These are phyloP conservation scores for Turritopsis dohrnii DNA, from an alignment of 30 jellyfish, hydroid and myxozoan species.

Conservation along the genomic window DNA sequence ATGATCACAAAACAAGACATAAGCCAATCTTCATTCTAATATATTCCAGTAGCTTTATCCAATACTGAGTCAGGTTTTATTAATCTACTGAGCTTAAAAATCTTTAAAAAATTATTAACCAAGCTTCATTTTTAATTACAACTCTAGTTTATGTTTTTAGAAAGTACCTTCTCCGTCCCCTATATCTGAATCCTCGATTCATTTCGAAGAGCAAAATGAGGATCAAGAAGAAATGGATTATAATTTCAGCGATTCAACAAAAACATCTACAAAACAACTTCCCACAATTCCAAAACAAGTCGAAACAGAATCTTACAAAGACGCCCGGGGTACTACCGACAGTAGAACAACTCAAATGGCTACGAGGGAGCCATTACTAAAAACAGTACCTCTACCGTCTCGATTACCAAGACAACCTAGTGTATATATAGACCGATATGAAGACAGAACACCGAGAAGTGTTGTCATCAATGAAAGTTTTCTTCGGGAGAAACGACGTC, in stretches of 20 bases:
- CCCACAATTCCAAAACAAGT: not conserved
- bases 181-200: constrained; percentile 1
- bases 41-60: too few relatives aligned
- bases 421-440: not conserved
- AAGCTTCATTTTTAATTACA: too few relatives aligned
- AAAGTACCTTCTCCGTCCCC: not conserved
- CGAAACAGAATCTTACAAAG: not conserved
- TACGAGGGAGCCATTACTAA: not conserved
- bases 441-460: not conserved
- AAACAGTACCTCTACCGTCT: not conserved
- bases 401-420: not conserved
- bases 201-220: not conserved
- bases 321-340: not conserved
- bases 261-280: not conserved
- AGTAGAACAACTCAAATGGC: not conserved
- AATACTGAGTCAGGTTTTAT: too few relatives aligned
- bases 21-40: too few relatives aligned
- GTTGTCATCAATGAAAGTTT: not conserved
- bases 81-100: too few relatives aligned
- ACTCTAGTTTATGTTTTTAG: too few relatives aligned
- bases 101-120: too few relatives aligned
- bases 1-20: too few relatives aligned
- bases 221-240: not conserved
- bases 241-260: not conserved
- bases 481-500: not conserved